phyloP scores from a whole-genome alignment of 2,113 vertebrate species.

The Carassius carassius region DNA sequence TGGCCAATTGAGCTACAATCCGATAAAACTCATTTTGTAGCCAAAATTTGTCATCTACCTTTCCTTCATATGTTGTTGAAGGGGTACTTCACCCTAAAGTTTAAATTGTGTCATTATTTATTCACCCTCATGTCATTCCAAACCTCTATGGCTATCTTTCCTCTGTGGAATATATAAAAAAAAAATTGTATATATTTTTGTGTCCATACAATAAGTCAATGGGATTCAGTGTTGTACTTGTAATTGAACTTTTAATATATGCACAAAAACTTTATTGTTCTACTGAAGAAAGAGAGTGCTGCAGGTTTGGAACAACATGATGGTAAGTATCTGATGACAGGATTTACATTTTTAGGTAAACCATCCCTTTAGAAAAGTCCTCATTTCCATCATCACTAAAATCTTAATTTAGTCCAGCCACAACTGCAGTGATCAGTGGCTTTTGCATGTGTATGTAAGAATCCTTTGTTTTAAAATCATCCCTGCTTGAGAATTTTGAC shows the following conservation, averaged over 20 bases:
- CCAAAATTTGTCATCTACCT: constrained; percentile 22
- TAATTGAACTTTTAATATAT: background rate
- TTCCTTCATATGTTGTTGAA: constrained; percentile 8
- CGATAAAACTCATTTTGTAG: constrained; percentile 40
- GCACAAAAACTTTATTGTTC: background rate
- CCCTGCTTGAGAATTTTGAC: background rate
- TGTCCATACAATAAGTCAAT: background rate
- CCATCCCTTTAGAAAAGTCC: background rate
- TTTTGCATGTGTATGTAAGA: background rate
- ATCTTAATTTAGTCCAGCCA: constrained; percentile 3
- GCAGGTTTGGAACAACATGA: background rate
- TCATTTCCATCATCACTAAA: background rate
- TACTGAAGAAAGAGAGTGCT: background rate
- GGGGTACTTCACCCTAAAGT: constrained; percentile 5
- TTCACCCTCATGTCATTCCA: background rate
- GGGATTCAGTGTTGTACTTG: background rate
- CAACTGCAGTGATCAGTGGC: background rate
- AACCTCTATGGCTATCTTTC: background rate
- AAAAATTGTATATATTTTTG: background rate
- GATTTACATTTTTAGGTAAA: background rate
- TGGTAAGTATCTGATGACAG: background rate
- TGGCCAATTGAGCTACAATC: constrained; percentile 22
- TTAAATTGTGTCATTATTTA: background rate
- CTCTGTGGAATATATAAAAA: background rate
- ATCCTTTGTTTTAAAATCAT: background rate